These are phyloP conservation scores for Metellina segmentata DNA, from an alignment of 2,888 invertebrate species.

Conservation along the genomic window DNA sequence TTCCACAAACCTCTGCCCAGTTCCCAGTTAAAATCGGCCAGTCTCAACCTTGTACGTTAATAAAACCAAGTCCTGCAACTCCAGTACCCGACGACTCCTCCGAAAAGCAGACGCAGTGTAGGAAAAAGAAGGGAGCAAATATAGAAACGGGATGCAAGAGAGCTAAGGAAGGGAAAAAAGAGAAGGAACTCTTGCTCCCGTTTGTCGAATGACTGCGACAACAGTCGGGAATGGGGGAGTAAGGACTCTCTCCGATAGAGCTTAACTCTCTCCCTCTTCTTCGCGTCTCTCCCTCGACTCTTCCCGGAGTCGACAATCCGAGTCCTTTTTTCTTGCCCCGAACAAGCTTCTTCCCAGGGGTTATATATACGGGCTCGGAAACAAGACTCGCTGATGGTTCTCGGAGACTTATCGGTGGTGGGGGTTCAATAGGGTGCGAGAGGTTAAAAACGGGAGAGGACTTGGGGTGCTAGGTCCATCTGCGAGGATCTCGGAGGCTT, in stretches of 20 bases:
- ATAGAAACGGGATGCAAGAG: conserved; percentile 6
- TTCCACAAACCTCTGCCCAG: not conserved
- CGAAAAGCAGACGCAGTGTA: conserved; percentile 1
- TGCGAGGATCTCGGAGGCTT: too few species aligned
- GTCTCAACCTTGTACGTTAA: not conserved
- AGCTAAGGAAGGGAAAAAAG: conserved; percentile 18
- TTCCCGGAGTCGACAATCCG: conserved; percentile 12
- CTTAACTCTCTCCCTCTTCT: conserved; percentile 47
- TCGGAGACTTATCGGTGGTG: not conserved
- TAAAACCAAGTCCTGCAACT: not conserved
- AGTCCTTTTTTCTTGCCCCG: conserved; percentile 25
- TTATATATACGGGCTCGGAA: conserved; percentile 11
- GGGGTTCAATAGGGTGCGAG: not conserved
- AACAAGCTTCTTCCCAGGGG: conserved; percentile 32
- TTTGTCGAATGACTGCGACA: conserved; percentile 44
- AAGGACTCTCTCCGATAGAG: conserved; percentile 28
- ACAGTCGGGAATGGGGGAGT: not conserved
- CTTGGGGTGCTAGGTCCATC: not conserved
- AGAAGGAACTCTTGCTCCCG: conserved; percentile 33
- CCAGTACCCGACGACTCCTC: not conserved
- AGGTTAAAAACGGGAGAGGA: not conserved
- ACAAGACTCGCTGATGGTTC: conserved; percentile 19
- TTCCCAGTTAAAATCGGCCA: not conserved
- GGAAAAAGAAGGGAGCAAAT: conserved; percentile 37
- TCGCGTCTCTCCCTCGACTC: conserved; percentile 17